phyloP scores from a whole-genome alignment of 1,140 invertebrate species.

The Megalopta genalis region DNA sequence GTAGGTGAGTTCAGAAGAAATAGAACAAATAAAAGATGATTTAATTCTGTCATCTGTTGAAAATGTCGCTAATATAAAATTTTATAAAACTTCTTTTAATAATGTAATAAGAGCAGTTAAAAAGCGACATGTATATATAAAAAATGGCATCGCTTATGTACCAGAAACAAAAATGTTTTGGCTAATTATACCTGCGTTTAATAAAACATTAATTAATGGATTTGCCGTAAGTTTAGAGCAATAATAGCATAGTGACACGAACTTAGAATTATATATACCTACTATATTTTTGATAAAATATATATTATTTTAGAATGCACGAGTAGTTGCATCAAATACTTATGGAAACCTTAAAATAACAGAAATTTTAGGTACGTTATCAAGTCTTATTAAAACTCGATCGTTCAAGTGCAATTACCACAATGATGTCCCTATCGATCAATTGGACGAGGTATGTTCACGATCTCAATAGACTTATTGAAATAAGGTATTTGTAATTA shows the following conservation, averaged over 20 bases:
- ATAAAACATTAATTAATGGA: constrained; percentile 86
- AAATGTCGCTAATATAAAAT: constrained; percentile 83
- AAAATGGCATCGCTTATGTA: constrained; percentile 93
- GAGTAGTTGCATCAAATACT: constrained; percentile 62
- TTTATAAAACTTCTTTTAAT: constrained; percentile 92
- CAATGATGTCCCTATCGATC: constrained; percentile 86
- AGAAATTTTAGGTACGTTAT: constrained; percentile 15
- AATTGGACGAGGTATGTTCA: constrained; percentile 80
- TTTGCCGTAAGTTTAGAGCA: constrained; percentile 83
- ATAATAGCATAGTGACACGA: background rate
- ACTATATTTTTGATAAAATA: constrained; percentile 14
- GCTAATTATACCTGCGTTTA: constrained; percentile 89
- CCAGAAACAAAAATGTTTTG: constrained; percentile 91
- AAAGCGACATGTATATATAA: constrained; percentile 88
- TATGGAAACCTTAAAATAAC: constrained; percentile 86
- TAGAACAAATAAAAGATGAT: constrained; percentile 81
- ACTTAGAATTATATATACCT: background rate
- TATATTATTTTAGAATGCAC: constrained; percentile 59
- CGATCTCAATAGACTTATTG: background rate
- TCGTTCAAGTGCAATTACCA: constrained; percentile 88
- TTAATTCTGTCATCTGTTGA: constrained; percentile 82
- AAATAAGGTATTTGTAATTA: background rate
- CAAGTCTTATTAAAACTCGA: constrained; percentile 57
- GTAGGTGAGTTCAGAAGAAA: constrained; percentile 85
- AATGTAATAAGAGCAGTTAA: constrained; percentile 92